These are phyloP conservation scores for Callospermophilus lateralis DNA, from an alignment of 2,113 vertebrate species.

Conservation along the genomic window DNA sequence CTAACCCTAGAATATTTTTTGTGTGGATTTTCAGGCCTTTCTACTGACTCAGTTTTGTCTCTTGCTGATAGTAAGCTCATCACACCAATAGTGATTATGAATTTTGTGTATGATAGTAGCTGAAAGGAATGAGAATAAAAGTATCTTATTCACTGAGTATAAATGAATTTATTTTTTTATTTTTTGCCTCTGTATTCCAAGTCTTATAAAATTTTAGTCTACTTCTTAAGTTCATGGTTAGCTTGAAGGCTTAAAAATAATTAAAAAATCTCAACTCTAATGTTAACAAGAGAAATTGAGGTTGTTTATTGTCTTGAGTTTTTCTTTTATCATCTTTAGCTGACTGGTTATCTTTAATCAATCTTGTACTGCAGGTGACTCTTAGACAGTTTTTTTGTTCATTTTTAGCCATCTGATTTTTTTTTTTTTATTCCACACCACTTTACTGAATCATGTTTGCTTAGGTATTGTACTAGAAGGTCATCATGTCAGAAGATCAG, in stretches of 20 bases:
- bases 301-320: background rate
- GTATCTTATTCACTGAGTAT: background rate
- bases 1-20: background rate
- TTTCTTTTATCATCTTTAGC: slow-evolving; percentile 12
- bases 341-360: slow-evolving; percentile 25
- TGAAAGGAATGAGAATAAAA: background rate
- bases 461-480: background rate
- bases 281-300: background rate
- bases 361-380: background rate
- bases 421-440: slow-evolving; percentile 59
- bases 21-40: background rate
- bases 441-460: background rate
- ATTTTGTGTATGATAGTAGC: background rate
- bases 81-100: background rate
- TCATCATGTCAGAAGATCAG: background rate
- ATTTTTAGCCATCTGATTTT: background rate
- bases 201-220: slow-evolving; percentile 28
- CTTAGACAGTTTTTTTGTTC: background rate
- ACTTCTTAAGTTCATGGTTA: slow-evolving; percentile 36
- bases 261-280: background rate
- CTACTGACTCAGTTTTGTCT: background rate
- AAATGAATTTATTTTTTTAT: slow-evolving; percentile 29
- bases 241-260: slow-evolving; percentile 35
- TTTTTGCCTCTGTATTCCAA: slow-evolving; percentile 19
- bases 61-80: slow-evolving; percentile 8